Conservation (phyloP, 1,140 invertebrate genomes). For the Nomia melanderi region DNA sequence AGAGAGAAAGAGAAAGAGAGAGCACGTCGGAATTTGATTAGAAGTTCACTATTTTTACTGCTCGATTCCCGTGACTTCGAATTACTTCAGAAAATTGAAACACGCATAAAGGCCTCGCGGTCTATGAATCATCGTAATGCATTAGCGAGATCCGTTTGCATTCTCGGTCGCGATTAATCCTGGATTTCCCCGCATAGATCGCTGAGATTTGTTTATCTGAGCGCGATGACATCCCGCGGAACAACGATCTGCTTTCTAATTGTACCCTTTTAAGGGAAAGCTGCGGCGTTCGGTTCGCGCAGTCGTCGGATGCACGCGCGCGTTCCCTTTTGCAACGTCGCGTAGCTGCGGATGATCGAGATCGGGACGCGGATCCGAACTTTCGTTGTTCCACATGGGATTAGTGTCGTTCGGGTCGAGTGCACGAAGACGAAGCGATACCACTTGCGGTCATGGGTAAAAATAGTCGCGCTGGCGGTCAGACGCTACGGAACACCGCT, state of each 20-base stretch:
- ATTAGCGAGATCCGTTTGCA: too few relatives aligned
- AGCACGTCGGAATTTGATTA: too few relatives aligned
- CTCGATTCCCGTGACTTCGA: too few relatives aligned
- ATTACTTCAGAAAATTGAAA: too few relatives aligned
- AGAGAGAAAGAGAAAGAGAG: too few relatives aligned
- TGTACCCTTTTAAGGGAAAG: constrained; percentile 32
- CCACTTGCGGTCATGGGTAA: constrained; percentile 27
- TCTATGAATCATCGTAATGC: too few relatives aligned
- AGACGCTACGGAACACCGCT: constrained; percentile 25
- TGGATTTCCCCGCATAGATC: background rate
- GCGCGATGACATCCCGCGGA: constrained; percentile 21
- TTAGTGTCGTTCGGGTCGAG: constrained; percentile 16
- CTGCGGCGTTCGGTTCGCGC: too few relatives aligned
- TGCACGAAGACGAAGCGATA: constrained; percentile 9
- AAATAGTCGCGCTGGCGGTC: constrained; percentile 13
- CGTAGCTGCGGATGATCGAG: background rate
- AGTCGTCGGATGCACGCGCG: too few relatives aligned
- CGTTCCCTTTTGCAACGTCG: constrained; percentile 8
- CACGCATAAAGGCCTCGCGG: too few relatives aligned
- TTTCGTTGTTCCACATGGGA: background rate
- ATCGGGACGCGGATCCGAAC: background rate
- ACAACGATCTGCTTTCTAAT: too few relatives aligned
- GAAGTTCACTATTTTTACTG: too few relatives aligned
- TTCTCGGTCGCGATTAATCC: background rate
- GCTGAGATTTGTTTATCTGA: constrained; percentile 16